Evolutionary conservation across 1,140 invertebrate species (phyloP).

Genomic region (Octopus sinensis): DNA sequence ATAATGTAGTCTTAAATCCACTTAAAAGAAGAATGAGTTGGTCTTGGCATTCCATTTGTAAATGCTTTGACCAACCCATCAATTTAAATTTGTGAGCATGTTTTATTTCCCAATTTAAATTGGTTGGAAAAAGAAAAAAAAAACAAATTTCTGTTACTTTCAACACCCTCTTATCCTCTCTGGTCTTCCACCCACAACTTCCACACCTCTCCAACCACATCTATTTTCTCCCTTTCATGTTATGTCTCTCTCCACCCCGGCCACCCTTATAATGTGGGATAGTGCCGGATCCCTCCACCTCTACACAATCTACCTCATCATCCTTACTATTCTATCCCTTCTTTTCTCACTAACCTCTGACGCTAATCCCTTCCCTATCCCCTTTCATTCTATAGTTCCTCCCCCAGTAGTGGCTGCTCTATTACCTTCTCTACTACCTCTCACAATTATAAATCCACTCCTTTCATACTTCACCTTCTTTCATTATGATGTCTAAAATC

Average conservation of each 20-base stretch:
- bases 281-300: not conserved
- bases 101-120: no score
- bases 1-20: no score
- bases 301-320: not conserved
- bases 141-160: not conserved
- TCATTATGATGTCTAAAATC: not conserved
- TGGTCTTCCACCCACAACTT: not conserved
- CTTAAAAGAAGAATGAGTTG: no score
- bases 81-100: no score
- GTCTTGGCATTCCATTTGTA: no score
- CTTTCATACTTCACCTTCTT: not conserved
- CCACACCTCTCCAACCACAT: not conserved
- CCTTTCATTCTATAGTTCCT: not conserved
- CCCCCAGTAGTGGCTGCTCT: not conserved
- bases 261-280: not conserved
- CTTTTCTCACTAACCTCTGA: not conserved
- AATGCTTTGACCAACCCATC: no score
- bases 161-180: not conserved
- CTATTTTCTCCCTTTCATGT: not conserved
- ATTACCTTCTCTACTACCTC: not conserved
- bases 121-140: no score
- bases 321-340: not conserved
- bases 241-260: not conserved
- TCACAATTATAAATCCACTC: not conserved
- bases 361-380: not conserved